A percentile compares a stretch with the other conserved stretches of the same genome.
phyloP scores from a whole-genome alignment of 2,888 invertebrate genomes.

The Trissolcus japonicus region DNA sequence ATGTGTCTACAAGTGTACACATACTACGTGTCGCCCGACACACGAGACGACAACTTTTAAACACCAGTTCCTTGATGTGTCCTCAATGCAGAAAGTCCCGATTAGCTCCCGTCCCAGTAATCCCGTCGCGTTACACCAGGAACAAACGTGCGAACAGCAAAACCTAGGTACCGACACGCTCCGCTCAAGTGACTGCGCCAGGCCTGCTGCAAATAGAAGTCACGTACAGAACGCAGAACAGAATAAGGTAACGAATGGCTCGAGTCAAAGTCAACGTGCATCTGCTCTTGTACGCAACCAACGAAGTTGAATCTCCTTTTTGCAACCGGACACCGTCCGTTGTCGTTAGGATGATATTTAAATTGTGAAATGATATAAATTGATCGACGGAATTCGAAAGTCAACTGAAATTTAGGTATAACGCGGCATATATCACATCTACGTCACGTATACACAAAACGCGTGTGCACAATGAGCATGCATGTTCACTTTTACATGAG shows the following conservation, averaged over 20 bases:
- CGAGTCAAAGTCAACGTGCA: conserved; percentile 9
- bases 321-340: too few species aligned
- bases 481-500: conserved; percentile 33
- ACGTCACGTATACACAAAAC: conserved; percentile 24
- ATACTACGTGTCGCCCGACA: conserved; percentile 10
- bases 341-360: too few species aligned
- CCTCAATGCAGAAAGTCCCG: conserved; percentile 36
- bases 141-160: conserved; percentile 88
- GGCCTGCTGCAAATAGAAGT: conserved; percentile 80
- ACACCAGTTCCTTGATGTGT: conserved; percentile 22
- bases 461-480: conserved; percentile 14
- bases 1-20: conserved; percentile 16
- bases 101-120: conserved; percentile 31
- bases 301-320: too few species aligned
- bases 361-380: too few species aligned
- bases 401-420: too few species aligned
- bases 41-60: conserved; percentile 26
- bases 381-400: too few species aligned
- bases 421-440: conserved; percentile 8
- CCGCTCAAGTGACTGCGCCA: conserved; percentile 88
- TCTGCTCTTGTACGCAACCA: neutral
- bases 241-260: conserved; percentile 82
- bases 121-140: conserved; percentile 79
- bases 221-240: too few species aligned
- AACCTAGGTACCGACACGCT: conserved; percentile 95